Base-by-base conservation (phyloP, 2,113 vertebrate species). In the Channa maculata region DNA sequence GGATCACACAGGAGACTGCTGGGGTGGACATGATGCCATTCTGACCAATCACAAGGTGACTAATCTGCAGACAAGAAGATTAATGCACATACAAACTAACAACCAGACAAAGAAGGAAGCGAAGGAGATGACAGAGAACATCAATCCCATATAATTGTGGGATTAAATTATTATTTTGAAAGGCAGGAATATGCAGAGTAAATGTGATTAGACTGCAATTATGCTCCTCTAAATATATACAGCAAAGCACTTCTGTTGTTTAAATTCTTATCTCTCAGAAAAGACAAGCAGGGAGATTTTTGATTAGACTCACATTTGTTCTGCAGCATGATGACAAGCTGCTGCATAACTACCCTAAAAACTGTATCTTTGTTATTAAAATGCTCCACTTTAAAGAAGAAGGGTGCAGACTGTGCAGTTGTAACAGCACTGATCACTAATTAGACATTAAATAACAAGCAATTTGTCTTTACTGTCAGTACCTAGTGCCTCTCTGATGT, bases 11-110 rank as follows among this genome's bases (percentile, higher is more conserved):
- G 91, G 98, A 99, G 59, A 99, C 97, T 0, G 97, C 97, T 1
- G 98, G 98, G 0, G 98, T 99, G 77, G 97, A 99, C 85, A 99
- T 96, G 88, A 99, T 99, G 43, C 98, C 97, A 61, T 99, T 94
- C 92, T 99, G 98, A 65, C 98, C 98, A 24, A 99, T 97, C 57
- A 99, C 97, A 70, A 99, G 82, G 55, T 94, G 95, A 38, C 95
- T 96, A n/a, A 99, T 97, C 98, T 99, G 88, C 55, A 75, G 86
- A 4, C 67, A 13, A 77, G 11, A 46, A 46, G 24, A 75, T 57
- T 34, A 64, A 69, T 36, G 3, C 11, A 72, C 0, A 43, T 8
- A 59, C 13, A 0, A 24, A 37, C 8, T 8, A 6, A 60, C 2
- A 5, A 10, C 36, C 3, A 54, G 9, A 45, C 11, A 45, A 5